Base-by-base conservation (phyloP, 2,888 invertebrate genomes). In the Bruchidius siliquastri region DNA sequence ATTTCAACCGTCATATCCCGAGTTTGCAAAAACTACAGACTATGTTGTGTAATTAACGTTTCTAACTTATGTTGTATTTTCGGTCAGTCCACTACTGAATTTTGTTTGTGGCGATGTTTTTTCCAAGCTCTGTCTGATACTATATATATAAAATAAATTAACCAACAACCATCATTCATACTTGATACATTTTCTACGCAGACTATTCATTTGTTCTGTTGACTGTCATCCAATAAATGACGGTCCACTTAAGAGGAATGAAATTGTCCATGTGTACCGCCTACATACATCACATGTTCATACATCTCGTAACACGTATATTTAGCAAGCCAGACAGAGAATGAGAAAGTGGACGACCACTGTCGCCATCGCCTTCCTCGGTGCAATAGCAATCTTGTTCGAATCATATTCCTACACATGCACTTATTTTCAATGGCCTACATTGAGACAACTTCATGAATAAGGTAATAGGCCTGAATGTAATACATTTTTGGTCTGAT, bases 361-460 rank as follows among this genome's bases (percentile, higher is more conserved):
- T 30, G 30, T 30, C 49, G 49, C 49, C 49, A 49, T 49, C 18
- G 49, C 49, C 49, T 49, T 49, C 49, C 18, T 49, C 49, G 18
- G 13, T 49, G 49, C 49, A 49, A 69, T 18, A 73, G 26, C 69
- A 26, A 70, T 26, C 26, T 26, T 26, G 26, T 26, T 26, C 49
- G 49, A 49, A 49, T 49, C 30, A 71, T 67, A 20, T 67, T 68
- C 26, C 30, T 70, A 30, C 49, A 49, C 49, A 49, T 49, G 49
- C 49, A 49, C 49, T 74, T 73, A 76, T 73, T 76, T 76, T 76
- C 74, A 74, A 67, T 76, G 76, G 74, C 76, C 76, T 74, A 76
- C 74, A 73, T 76, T 22, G 30, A 68, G 68, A 70, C 21, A 66
- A 70, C 74, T 13, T 73, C 73, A 73, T 74, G 72, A 74, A 74